Evolutionary conservation across 2,888 invertebrate genomes (phyloP), one percentile per base, ranked within the genome.

Genomic region (Meandrusa payeni): DNA sequence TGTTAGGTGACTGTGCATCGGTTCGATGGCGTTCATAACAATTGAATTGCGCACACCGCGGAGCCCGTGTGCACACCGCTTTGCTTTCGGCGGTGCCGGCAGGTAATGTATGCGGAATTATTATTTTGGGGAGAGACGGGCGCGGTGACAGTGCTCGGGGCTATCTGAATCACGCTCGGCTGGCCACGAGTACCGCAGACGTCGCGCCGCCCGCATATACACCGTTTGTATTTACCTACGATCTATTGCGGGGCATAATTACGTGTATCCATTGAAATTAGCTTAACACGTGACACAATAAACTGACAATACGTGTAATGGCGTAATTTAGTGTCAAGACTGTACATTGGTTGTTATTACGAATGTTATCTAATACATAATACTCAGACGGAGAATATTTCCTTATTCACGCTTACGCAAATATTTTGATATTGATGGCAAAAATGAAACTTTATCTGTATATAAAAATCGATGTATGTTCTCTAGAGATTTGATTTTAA

Each of bases 151-250:
- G 51, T 55, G 61, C 54, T 54, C 51, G 57, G 48, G 64, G 71
- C 64, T 75, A 76, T 77, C 76, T 59, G 59, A 51, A 51, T 55
- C 61, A 69, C 71, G 75, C 60, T 64, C 63, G 60, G 69, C 59
- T 73, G 64, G 56, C 46, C 62, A 55, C 58, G 59, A 50, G 51
- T 50, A 46, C 29, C 47, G 51, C 63, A 39, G 33, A 44, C 44
- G 46, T 49, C 51, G 51, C 52, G 46, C 28, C 47, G 49, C 63
- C 53, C 59, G 61, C 61, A 64, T 64, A 49, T 61, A 55, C 51
- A 61, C 55, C 60, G 57, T 54, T 56, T 54, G n/a, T 55, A 27
- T 42, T 49, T 49, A 58, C 49, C 51, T 52, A 50, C 48, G 47
- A 49, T 49, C 33, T 38, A 47, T 15, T 7, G 7, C 6, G 15